Percentiles rank a stretch among this genome's conserved stretches.
Conservation (phyloP, 2,888 invertebrate species). For the Monochamus alternatus region DNA sequence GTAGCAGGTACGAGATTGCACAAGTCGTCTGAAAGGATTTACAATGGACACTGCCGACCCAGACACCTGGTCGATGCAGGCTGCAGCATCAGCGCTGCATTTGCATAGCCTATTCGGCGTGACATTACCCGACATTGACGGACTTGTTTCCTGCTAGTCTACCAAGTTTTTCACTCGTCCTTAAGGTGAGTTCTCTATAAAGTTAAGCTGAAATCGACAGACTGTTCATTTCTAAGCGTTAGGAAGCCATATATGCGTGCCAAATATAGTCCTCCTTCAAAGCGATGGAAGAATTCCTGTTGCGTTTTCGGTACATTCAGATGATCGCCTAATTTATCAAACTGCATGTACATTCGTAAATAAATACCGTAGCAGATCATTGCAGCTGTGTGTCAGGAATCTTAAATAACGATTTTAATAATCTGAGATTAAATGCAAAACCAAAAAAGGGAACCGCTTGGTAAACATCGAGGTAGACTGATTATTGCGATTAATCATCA, state of each 20-base stretch:
- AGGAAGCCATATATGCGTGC: too few species aligned
- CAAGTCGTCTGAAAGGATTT: not conserved
- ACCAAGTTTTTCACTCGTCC: not conserved
- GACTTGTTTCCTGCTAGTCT: not conserved
- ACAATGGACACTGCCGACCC: conserved; percentile 4
- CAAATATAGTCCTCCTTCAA: too few species aligned
- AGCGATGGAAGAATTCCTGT: too few species aligned
- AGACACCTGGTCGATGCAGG: not conserved
- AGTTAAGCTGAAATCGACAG: too few species aligned
- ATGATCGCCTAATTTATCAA: too few species aligned
- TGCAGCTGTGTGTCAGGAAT: not conserved
- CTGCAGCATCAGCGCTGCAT: not conserved
- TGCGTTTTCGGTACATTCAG: too few species aligned
- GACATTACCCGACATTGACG: not conserved
- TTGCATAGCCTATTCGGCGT: conserved; percentile 4
- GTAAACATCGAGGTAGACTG: not conserved
- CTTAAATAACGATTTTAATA: not conserved
- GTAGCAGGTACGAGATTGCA: not conserved
- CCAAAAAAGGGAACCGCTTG: not conserved
- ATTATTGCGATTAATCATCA: not conserved
- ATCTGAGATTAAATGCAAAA: not conserved
- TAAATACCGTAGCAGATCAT: not conserved
- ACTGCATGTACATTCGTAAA: not conserved
- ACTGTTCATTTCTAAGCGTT: too few species aligned
- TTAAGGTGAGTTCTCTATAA: too few species aligned